Percentiles rank a stretch among this genome's conserved stretches.
Evolutionary conservation across 2,797 vertebrate genomes (phyloP).

Genomic region (Urophycis tenuis): DNA sequence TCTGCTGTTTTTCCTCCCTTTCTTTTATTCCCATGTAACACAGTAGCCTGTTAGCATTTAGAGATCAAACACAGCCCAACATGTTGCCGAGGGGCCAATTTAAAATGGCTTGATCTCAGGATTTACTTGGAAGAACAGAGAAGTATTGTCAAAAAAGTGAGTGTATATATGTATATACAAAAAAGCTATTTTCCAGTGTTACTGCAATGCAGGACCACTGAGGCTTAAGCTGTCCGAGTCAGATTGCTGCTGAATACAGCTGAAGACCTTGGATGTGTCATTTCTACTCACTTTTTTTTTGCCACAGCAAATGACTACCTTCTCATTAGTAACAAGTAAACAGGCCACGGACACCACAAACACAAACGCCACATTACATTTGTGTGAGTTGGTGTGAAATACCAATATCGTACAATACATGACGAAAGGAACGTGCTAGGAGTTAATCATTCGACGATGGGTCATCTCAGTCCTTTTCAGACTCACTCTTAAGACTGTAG

Average conservation of each 20-base stretch:
- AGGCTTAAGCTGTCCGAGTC: not conserved
- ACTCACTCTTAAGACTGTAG: not conserved
- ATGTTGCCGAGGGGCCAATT: not conserved
- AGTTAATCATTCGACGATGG: not conserved
- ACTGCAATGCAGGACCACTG: not conserved
- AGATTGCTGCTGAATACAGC: not conserved
- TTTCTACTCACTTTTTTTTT: not conserved
- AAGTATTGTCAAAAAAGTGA: not conserved
- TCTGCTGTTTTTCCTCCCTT: conserved; percentile 19
- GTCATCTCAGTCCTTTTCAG: not conserved
- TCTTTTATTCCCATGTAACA: conserved; percentile 1
- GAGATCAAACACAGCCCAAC: not conserved
- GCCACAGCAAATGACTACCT: not conserved
- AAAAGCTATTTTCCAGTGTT: not conserved
- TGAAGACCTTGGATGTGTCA: not conserved
- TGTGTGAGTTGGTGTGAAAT: not conserved
- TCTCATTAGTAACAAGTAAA: not conserved
- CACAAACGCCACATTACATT: not conserved
- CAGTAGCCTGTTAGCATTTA: conserved; percentile 7
- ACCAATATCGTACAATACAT: not conserved
- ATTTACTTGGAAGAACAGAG: not conserved
- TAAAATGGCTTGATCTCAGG: not conserved
- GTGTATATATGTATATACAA: too few species aligned
- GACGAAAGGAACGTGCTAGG: not conserved
- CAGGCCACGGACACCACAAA: not conserved